These are phyloP conservation scores for Bombyx mandarina DNA, from an alignment of 1,140 invertebrate genomes.

Conservation along the genomic window DNA sequence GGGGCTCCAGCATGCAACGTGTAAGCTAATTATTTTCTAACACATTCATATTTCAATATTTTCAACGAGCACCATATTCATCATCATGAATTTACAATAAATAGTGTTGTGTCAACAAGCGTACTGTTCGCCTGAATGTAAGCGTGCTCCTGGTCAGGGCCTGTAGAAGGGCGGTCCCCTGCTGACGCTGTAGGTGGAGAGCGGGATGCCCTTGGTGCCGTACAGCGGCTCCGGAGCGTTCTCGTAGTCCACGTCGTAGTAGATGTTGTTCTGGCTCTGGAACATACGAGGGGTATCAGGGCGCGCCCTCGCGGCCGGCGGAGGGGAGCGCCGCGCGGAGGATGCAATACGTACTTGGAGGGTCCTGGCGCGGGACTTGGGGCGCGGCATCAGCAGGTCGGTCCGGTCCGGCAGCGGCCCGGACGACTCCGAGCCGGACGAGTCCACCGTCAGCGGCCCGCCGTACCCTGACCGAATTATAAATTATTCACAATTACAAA, in stretches of 20 bases:
- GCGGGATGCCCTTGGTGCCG: constrained; percentile 62
- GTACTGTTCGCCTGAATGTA: no score
- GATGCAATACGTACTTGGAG: constrained; percentile 40
- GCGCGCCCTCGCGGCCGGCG: neutral
- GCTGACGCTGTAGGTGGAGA: constrained; percentile 66
- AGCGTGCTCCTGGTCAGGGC: constrained; percentile 13
- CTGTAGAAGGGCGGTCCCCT: constrained; percentile 62
- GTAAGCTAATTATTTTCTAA: no score
- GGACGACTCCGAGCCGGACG: constrained; percentile 75
- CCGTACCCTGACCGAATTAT: constrained; percentile 36
- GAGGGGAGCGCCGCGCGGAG: neutral
- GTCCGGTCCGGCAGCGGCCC: constrained; percentile 76
- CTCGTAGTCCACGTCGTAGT: constrained; percentile 90
- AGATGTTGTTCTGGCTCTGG: constrained; percentile 88
- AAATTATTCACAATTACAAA: neutral
- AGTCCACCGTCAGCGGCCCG: constrained; percentile 52
- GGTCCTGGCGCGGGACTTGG: constrained; percentile 80
- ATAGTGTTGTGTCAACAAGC: no score
- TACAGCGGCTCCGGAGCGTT: constrained; percentile 64
- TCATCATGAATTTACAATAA: no score
- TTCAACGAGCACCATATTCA: no score
- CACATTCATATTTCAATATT: no score
- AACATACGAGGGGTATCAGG: constrained; percentile 10
- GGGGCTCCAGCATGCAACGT: no score
- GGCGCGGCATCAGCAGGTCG: constrained; percentile 83